Conservation (phyloP, 2,888 invertebrate species). For the Pseudoips prasinana region DNA sequence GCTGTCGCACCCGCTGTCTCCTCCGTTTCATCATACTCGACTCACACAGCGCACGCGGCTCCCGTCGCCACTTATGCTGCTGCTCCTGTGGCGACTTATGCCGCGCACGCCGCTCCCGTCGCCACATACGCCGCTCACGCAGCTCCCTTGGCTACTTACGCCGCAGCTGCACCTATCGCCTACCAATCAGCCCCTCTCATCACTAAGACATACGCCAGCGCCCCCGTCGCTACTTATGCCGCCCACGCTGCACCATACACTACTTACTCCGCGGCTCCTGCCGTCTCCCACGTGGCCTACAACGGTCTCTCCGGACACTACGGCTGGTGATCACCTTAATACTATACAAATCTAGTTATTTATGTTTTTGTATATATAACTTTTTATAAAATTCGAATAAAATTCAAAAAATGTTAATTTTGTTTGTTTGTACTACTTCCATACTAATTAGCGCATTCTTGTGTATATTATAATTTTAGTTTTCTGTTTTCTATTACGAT, state of each 20-base stretch:
- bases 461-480: no score
- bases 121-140: conserved; percentile 36
- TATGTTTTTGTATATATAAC: conserved; percentile 58
- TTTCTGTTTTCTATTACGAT: no score
- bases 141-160: conserved; percentile 27
- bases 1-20: conserved; percentile 59
- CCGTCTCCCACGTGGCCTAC: conserved; percentile 85
- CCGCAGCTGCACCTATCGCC: conserved; percentile 40
- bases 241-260: conserved; percentile 52
- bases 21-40: conserved; percentile 54
- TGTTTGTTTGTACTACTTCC: neutral
- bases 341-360: conserved; percentile 59
- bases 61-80: conserved; percentile 48
- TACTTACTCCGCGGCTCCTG: conserved; percentile 79
- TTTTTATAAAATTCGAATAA: conserved; percentile 67
- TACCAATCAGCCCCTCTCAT: conserved; percentile 23
- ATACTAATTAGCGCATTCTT: no score
- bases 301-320: conserved; percentile 83
- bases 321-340: conserved; percentile 80
- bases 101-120: conserved; percentile 22
- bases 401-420: conserved; percentile 38
- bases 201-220: conserved; percentile 30
- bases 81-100: conserved; percentile 37
- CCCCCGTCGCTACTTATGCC: conserved; percentile 49
- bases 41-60: conserved; percentile 33